Conservation (phyloP, 2,797 vertebrate genomes). For the Pseudochaenichthys georgianus region DNA sequence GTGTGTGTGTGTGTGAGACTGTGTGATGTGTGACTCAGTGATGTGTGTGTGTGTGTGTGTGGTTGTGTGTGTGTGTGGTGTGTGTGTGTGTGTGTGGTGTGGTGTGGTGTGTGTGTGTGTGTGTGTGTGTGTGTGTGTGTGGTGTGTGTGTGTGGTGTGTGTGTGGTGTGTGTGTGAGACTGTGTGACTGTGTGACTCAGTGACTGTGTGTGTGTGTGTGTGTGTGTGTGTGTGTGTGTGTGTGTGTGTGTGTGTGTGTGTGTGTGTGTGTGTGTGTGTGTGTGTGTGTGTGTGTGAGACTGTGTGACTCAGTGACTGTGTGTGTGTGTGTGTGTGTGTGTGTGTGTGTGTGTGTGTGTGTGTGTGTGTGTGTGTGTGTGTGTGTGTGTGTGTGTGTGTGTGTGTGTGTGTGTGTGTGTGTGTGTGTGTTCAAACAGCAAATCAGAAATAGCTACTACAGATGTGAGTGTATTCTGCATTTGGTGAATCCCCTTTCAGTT, state of each 20-base stretch:
- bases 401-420: slow-evolving; percentile 14
- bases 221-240: too few species aligned
- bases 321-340: background rate
- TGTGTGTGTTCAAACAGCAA: slow-evolving; percentile 24
- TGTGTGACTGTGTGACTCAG: too few species aligned
- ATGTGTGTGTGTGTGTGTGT: too few species aligned
- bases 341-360: background rate
- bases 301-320: too few species aligned
- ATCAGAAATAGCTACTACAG: slow-evolving; percentile 1
- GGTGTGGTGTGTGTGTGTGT: slow-evolving; percentile 16
- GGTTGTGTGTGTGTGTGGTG: background rate
- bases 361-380: background rate
- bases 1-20: slow-evolving; percentile 13
- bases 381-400: too few species aligned
- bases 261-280: background rate
- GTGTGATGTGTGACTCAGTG: too few species aligned
- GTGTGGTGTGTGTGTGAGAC: too few species aligned
- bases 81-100: background rate
- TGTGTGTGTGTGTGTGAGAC: too few species aligned
- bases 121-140: slow-evolving; percentile 4
- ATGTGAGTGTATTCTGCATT: slow-evolving; percentile 11
- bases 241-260: too few species aligned
- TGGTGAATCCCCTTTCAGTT: slow-evolving; percentile 13
- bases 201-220: background rate
- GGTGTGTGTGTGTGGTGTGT: too few species aligned